Percentiles rank a stretch among this genome's conserved stretches.
Evolutionary conservation across 2,113 vertebrate species (phyloP).

Genomic region (Brachionichthys hirsutus): DNA sequence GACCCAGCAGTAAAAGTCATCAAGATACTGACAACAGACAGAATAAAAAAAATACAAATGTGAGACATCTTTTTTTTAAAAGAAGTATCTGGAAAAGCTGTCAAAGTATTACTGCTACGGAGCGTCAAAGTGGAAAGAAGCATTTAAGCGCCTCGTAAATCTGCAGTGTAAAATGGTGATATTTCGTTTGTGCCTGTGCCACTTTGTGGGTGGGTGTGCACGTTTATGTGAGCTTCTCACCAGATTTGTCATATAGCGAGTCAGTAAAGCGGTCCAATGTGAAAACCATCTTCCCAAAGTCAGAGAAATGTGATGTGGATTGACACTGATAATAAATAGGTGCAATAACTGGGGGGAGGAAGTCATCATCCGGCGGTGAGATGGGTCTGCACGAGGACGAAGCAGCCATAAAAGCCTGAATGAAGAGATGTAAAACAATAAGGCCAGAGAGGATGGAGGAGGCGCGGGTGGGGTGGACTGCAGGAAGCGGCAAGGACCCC

Average conservation of each 20-base stretch:
- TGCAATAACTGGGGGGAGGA: conserved; percentile 70
- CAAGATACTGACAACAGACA: conserved; percentile 20
- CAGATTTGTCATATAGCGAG: conserved; percentile 53
- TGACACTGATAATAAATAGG: conserved; percentile 72
- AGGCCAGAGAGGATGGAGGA: conserved; percentile 58
- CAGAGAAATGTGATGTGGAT: conserved; percentile 73
- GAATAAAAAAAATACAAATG: conserved; percentile 9
- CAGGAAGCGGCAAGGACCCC: conserved; percentile 41
- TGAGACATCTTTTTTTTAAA: conserved; percentile 13
- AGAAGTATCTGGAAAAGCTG: conserved; percentile 38
- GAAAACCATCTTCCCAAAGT: conserved; percentile 78
- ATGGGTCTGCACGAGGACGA: conserved; percentile 71
- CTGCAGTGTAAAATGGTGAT: conserved; percentile 54
- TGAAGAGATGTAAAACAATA: conserved; percentile 77
- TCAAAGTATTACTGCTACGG: conserved; percentile 35
- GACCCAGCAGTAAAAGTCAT: conserved; percentile 48
- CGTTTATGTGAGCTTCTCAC: conserved; percentile 5
- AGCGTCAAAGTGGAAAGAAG: conserved; percentile 49
- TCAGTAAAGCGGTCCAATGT: conserved; percentile 66
- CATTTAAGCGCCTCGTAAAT: conserved; percentile 60
- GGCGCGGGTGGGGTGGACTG: background rate
- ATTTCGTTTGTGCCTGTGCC: conserved; percentile 42
- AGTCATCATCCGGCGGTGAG: conserved; percentile 67
- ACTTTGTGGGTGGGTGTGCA: conserved; percentile 15
- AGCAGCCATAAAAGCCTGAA: conserved; percentile 75